Base-by-base conservation (phyloP, 2,797 vertebrate genomes). In the Kryptolebias ocellatus region DNA sequence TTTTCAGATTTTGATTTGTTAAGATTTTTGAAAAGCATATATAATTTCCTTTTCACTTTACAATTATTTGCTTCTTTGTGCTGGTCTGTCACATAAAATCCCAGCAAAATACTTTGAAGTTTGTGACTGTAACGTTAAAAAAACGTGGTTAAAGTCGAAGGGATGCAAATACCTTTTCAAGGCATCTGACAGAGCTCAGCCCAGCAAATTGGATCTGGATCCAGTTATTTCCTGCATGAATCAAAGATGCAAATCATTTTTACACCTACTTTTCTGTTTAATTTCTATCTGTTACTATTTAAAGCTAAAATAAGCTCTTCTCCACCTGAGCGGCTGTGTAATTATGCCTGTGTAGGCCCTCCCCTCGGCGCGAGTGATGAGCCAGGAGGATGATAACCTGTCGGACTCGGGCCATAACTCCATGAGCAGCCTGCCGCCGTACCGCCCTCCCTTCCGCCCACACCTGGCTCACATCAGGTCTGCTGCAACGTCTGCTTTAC, bases 321-420 rank as follows among this genome's bases (percentile, higher is more conserved):
- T 39, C 53, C 24, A 54, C 28, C 14, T 37, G 57, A 79, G 57
- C 66, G 72, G 62, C 45, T 39, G 51, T 54, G 11, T 80, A 61
- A 65, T 59, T 75, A 28, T 83, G 73, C 81, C 90, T 73, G 88
- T 93, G 53, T 55, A 92, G 81, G 75, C 78, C 85, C 34, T 83
- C 29, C 80, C 90, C 86, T 90, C 93, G 57, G 79, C 93, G 88
- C 0, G 93, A 88, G 95, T 91, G 91, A 93, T 85, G 79, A 96
- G 88, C 94, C 97, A n/a, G 94, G 92, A 95, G 90, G 49, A 93
- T 53, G 93, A 95, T 63, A 95, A 92, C 73, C 78, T 93, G 85
- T 96, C 70, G 0, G 96, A 97, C 83, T 97, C 96, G 0, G 96
- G 96, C 58, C 94, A 97, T 75, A 97, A 98, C 70, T 98, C 97